phyloP scores from a whole-genome alignment of 2,888 invertebrate species.

The Orthonychiurus folsomi region DNA sequence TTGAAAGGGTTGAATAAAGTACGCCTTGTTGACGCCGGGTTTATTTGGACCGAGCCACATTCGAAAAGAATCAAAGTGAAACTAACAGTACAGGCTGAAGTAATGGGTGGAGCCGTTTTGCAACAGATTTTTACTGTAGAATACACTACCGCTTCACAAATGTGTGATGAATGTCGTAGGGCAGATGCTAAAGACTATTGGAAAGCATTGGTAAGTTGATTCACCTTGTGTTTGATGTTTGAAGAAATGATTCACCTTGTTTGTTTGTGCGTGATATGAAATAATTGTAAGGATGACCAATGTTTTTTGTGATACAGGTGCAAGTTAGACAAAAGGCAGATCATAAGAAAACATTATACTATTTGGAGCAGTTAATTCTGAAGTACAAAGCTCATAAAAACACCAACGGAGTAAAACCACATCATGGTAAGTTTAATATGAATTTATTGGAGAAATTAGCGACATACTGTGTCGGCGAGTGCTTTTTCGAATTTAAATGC shows the following conservation, averaged over 20 bases:
- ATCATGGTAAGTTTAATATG: conserved; percentile 62
- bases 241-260: not conserved
- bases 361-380: conserved; percentile 90
- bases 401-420: conserved; percentile 78
- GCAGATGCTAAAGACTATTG: conserved; percentile 96
- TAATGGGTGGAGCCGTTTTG: conserved; percentile 77
- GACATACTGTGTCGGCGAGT: not conserved
- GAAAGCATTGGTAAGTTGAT: conserved; percentile 61
- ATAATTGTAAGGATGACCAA: not conserved
- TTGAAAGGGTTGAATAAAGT: conserved; percentile 81
- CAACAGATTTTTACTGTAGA: conserved; percentile 95
- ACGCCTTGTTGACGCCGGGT: conserved; percentile 87
- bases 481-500: not conserved
- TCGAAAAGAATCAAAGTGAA: conserved; percentile 92
- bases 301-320: conserved; percentile 48
- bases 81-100: conserved; percentile 90
- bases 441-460: not conserved
- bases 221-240: not conserved
- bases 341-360: conserved; percentile 95
- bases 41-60: conserved; percentile 98
- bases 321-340: conserved; percentile 79
- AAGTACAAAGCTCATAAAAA: conserved; percentile 89
- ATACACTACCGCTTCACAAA: conserved; percentile 79
- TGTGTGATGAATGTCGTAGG: conserved; percentile 96
- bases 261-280: not conserved